phyloP scores from a whole-genome alignment of 92 coral and sea anemone species.

The Phenganax stokvisi region DNA sequence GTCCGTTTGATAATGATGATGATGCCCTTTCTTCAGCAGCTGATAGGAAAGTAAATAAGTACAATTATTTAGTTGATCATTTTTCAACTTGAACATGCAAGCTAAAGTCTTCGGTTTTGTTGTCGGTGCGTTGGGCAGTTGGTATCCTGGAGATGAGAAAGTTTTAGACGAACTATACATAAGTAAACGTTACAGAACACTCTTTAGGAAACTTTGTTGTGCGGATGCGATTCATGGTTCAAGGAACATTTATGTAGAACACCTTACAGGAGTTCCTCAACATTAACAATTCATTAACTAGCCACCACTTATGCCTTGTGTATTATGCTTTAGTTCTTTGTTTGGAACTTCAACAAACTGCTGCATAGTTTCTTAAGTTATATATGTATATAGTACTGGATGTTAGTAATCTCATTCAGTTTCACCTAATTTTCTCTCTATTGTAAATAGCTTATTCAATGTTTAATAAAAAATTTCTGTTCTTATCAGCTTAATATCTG shows the following conservation, averaged over 20 bases:
- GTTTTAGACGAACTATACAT: slow-evolving; percentile 7
- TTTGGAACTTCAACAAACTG: too few relatives aligned
- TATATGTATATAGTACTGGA: too few relatives aligned
- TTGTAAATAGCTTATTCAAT: too few relatives aligned
- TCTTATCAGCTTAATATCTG: slow-evolving; percentile 93
- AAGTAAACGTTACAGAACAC: neutral
- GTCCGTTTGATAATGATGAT: slow-evolving; percentile 24
- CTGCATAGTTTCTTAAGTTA: too few relatives aligned
- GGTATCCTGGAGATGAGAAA: slow-evolving; percentile 9
- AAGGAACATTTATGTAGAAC: slow-evolving; percentile 7
- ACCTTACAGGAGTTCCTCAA: neutral
- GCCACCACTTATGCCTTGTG: too few relatives aligned
- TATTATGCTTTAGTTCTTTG: too few relatives aligned
- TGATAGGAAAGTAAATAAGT: slow-evolving; percentile 2
- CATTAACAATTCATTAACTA: too few relatives aligned
- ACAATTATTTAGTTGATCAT: neutral
- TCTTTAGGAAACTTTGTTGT: slow-evolving; percentile 9
- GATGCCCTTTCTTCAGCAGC: slow-evolving; percentile 2
- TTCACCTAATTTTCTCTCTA: too few relatives aligned
- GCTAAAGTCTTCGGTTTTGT: slow-evolving; percentile 9
- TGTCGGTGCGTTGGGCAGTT: slow-evolving; percentile 9
- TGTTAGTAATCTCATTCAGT: too few relatives aligned
- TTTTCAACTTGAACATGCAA: neutral
- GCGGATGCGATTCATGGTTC: neutral
- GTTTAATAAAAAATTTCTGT: slow-evolving; percentile 36